Conservation (phyloP, 2,888 invertebrate species). For the Machimus atricapillus region DNA sequence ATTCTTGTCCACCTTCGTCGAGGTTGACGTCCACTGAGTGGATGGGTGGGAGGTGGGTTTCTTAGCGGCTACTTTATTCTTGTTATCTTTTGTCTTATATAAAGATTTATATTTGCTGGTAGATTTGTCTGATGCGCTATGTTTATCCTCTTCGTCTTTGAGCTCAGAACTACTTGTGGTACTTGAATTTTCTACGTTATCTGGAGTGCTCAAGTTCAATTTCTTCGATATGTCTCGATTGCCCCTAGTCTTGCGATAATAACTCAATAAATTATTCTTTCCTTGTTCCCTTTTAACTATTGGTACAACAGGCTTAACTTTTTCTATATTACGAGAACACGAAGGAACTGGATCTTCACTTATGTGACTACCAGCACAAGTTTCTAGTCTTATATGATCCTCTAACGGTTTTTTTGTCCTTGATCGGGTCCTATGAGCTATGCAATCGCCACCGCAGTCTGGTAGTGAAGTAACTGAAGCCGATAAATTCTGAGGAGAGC, state of each 20-base stretch:
- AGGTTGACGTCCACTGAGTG: not conserved
- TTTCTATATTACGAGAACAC: constrained; percentile 44
- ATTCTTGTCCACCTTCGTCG: constrained; percentile 46
- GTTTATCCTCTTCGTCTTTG: not conserved
- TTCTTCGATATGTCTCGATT: constrained; percentile 27
- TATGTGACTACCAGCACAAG: not conserved
- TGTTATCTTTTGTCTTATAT: constrained; percentile 24
- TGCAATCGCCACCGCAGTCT: constrained; percentile 54
- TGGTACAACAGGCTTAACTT: not conserved
- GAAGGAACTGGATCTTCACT: not conserved
- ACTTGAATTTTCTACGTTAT: not conserved
- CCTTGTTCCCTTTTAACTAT: not conserved
- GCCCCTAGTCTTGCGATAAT: constrained; percentile 59
- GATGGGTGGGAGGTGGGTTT: constrained; percentile 1
- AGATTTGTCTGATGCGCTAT: not conserved
- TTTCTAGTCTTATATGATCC: constrained; percentile 40
- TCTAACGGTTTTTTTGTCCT: constrained; percentile 55
- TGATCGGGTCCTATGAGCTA: constrained; percentile 60
- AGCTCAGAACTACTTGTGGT: constrained; percentile 21
- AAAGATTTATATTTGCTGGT: constrained; percentile 8
- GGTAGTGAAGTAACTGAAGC: not conserved
- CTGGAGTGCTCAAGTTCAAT: not conserved
- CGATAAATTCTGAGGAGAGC: not conserved
- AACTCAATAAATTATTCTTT: constrained; percentile 56
- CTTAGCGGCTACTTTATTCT: not conserved